Evolutionary conservation across 2,113 vertebrate species (phyloP).

Genomic region (Spheniscus mendiculus): DNA sequence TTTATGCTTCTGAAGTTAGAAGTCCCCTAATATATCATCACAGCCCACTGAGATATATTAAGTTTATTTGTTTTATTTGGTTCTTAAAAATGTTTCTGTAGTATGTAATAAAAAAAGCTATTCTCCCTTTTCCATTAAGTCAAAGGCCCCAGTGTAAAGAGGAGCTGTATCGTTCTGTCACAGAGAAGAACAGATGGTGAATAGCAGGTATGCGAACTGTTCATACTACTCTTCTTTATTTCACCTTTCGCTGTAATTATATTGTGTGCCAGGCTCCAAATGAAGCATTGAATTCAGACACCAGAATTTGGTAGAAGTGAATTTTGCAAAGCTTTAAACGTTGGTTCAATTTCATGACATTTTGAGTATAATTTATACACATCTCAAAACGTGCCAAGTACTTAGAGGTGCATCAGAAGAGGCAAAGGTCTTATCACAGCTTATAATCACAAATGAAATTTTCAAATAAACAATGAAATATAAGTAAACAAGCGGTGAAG

Average conservation of each 20-base stretch:
- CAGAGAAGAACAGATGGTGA: slow-evolving; percentile 59
- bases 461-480: neutral
- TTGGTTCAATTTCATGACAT: slow-evolving; percentile 25
- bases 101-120: neutral
- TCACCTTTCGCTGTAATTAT: slow-evolving; percentile 55
- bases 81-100: neutral
- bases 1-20: neutral
- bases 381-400: neutral
- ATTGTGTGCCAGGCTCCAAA: slow-evolving; percentile 37
- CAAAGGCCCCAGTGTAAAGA: neutral
- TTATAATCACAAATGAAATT: neutral
- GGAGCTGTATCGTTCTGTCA: slow-evolving; percentile 15
- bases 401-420: neutral
- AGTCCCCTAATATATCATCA: neutral
- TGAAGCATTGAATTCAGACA: slow-evolving; percentile 40
- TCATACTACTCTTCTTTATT: slow-evolving; percentile 62
- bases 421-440: neutral
- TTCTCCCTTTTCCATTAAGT: neutral
- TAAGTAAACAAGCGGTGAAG: neutral
- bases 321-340: slow-evolving; percentile 35
- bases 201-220: slow-evolving; percentile 60
- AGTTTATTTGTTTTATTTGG: neutral
- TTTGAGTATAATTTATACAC: neutral
- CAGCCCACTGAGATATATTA: neutral
- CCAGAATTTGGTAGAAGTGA: slow-evolving; percentile 5